phyloP scores from a whole-genome alignment of 2,113 vertebrate species.

The Melanostigma gelatinosum region DNA sequence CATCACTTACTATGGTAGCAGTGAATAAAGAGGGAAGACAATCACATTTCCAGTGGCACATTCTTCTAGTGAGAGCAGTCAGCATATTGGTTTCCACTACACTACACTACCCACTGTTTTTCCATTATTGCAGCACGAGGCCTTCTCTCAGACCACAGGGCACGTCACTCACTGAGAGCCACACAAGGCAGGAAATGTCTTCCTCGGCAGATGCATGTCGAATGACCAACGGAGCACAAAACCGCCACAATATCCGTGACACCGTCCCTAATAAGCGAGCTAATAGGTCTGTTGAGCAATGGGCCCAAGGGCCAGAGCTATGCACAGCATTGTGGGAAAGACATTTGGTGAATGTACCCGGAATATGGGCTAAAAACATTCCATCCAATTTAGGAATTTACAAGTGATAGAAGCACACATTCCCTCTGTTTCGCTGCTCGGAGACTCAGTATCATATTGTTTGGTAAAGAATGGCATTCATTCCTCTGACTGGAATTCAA shows the following conservation, averaged over 20 bases:
- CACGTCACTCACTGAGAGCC: conserved; percentile 64
- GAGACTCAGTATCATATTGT: conserved; percentile 72
- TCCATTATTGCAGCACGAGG: conserved; percentile 63
- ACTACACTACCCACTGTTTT: conserved; percentile 41
- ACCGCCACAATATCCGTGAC: conserved; percentile 67
- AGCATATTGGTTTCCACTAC: conserved; percentile 42
- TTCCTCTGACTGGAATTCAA: conserved; percentile 60
- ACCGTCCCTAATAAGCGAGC: conserved; percentile 69
- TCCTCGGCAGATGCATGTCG: conserved; percentile 80
- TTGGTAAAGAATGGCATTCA: conserved; percentile 66
- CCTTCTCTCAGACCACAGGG: conserved; percentile 57
- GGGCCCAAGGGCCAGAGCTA: conserved; percentile 40
- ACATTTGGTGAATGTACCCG: conserved; percentile 62
- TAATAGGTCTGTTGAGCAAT: conserved; percentile 70
- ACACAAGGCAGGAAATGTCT: conserved; percentile 80
- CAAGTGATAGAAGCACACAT: conserved; percentile 60
- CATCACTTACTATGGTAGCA: conserved; percentile 36
- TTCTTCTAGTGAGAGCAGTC: conserved; percentile 54
- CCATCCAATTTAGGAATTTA: conserved; percentile 63
- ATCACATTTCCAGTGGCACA: conserved; percentile 58
- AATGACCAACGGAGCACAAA: conserved; percentile 70
- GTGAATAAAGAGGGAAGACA: conserved; percentile 46
- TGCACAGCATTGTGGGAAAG: conserved; percentile 65
- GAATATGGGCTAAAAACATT: conserved; percentile 64
- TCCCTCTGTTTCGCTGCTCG: conserved; percentile 51